phyloP scores from a whole-genome alignment of 2,888 invertebrate genomes.

The Andrena haemorrhoa region DNA sequence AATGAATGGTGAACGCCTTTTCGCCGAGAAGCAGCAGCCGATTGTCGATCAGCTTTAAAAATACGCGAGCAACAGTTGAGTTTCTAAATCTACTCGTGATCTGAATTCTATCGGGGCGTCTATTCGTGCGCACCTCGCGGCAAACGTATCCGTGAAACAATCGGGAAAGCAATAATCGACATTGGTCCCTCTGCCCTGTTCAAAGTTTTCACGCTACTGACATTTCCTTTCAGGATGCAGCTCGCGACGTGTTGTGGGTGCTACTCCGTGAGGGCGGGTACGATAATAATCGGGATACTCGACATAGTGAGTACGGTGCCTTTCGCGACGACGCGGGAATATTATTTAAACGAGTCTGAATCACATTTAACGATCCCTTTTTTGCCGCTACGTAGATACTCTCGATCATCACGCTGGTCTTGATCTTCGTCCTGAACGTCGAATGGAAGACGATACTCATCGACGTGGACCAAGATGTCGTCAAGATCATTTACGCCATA shows the following conservation, averaged over 20 bases:
- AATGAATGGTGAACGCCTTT: not conserved
- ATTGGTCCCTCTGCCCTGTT: too few relatives aligned
- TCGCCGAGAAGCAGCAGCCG: slow-evolving; percentile 12
- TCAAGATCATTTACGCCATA: slow-evolving; percentile 92
- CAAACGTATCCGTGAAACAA: not conserved
- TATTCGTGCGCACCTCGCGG: not conserved
- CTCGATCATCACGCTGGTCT: slow-evolving; percentile 89
- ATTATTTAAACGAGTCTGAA: not conserved
- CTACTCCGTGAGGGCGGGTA: slow-evolving; percentile 90
- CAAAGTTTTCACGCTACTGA: not conserved
- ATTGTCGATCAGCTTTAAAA: slow-evolving; percentile 48
- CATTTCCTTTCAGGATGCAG: slow-evolving; percentile 83
- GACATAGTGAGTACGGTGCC: slow-evolving; percentile 88
- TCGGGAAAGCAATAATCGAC: not conserved
- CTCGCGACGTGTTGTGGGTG: slow-evolving; percentile 90
- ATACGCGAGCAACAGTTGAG: slow-evolving; percentile 29
- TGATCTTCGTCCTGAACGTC: slow-evolving; percentile 89
- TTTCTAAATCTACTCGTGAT: slow-evolving; percentile 53
- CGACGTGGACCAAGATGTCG: slow-evolving; percentile 89
- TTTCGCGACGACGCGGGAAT: not conserved
- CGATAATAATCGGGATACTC: slow-evolving; percentile 89
- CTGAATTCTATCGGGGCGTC: slow-evolving; percentile 43
- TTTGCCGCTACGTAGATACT: slow-evolving; percentile 85
- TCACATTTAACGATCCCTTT: not conserved
- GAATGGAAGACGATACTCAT: slow-evolving; percentile 92